Evolutionary conservation across 2,888 invertebrate genomes (phyloP).

Genomic region (Eristalinus sepulchralis): DNA sequence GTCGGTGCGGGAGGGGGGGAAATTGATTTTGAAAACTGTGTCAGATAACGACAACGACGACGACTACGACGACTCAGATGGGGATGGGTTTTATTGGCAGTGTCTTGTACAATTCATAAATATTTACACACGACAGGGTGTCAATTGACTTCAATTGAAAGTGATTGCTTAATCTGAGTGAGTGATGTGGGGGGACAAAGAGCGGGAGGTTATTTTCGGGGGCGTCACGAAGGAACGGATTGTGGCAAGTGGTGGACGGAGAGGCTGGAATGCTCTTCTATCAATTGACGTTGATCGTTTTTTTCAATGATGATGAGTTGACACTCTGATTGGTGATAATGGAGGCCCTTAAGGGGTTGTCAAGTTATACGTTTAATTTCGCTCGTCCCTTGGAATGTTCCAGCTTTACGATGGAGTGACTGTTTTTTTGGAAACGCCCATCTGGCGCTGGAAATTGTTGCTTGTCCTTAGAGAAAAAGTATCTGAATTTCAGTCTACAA

Average conservation of each 20-base stretch:
- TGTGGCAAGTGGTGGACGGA: background rate
- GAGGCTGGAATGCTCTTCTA: background rate
- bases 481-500: no score
- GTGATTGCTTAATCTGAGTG: slow-evolving; percentile 32
- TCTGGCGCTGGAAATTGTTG: no score
- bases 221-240: background rate
- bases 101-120: slow-evolving; percentile 6
- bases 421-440: no score
- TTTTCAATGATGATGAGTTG: no score
- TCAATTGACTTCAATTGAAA: slow-evolving; percentile 52
- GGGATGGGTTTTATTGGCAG: background rate
- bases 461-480: no score
- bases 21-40: background rate
- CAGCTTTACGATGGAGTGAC: no score
- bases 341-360: background rate
- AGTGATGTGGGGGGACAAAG: background rate
- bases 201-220: background rate
- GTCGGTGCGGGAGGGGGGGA: background rate
- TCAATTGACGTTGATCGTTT: background rate
- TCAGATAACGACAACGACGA: background rate
- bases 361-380: background rate
- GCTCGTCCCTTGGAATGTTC: no score
- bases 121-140: slow-evolving; percentile 29
- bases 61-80: background rate
- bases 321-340: background rate